These are phyloP conservation scores for Urocitellus parryii DNA, from an alignment of 2,113 vertebrate genomes.

Conservation along the genomic window DNA sequence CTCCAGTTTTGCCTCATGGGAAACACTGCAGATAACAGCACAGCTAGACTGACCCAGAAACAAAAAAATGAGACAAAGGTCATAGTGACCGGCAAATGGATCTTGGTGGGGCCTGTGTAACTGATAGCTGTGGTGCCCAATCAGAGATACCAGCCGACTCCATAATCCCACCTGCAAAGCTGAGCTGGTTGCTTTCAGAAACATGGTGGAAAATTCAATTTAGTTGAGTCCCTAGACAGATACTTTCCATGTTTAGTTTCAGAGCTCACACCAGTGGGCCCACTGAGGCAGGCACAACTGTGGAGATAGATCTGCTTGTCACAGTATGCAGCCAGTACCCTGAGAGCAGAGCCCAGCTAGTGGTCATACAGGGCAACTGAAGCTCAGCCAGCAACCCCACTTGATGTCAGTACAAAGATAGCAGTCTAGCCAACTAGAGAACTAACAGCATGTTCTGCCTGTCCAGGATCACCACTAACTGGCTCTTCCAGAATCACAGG, in stretches of 20 bases:
- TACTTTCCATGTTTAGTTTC: background rate
- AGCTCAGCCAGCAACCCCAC: background rate
- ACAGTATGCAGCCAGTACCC: background rate
- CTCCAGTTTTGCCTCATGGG: background rate
- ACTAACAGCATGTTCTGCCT: too few species aligned
- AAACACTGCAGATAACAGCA: background rate
- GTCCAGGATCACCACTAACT: background rate
- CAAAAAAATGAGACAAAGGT: background rate
- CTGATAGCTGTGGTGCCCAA: background rate
- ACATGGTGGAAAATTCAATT: background rate
- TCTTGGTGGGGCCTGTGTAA: background rate
- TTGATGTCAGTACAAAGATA: background rate
- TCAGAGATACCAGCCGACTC: background rate
- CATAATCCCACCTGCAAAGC: background rate
- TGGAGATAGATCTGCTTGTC: background rate
- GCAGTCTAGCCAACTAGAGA: background rate
- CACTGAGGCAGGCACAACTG: background rate
- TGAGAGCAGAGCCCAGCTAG: background rate
- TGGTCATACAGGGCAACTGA: background rate
- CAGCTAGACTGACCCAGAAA: background rate
- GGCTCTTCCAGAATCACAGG: background rate
- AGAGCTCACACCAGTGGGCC: background rate
- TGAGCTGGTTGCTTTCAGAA: background rate
- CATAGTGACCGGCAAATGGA: background rate
- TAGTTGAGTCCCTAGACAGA: background rate